Conservation (phyloP, 2,888 invertebrate species). For the Calameuta filiformis region DNA sequence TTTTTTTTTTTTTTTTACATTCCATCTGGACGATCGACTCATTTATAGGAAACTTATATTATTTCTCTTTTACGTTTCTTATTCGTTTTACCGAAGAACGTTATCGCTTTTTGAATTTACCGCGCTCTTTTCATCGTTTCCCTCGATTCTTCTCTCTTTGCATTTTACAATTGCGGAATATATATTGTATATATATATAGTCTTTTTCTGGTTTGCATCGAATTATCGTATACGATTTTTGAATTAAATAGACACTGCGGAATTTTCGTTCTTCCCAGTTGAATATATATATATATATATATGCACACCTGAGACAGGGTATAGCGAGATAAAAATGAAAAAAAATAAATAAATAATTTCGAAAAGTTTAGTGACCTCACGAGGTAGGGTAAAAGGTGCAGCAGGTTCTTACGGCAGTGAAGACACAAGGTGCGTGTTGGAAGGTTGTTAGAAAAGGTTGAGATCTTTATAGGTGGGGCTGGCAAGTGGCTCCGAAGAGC, state of each 20-base stretch:
- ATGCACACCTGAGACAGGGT: background rate
- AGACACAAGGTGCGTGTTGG: background rate
- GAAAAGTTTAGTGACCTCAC: background rate
- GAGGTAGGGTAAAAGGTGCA: background rate
- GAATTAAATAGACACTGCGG: too few species aligned
- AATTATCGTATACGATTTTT: too few species aligned
- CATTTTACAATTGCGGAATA: background rate
- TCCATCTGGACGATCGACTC: background rate
- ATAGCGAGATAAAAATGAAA: background rate
- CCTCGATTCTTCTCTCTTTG: background rate
- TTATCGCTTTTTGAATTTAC: background rate
- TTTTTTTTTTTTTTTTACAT: background rate
- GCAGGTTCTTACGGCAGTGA: background rate
- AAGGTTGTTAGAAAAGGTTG: background rate
- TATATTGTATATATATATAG: too few species aligned
- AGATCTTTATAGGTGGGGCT: background rate
- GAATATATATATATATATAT: too few species aligned
- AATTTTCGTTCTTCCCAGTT: too few species aligned
- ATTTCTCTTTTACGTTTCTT: background rate
- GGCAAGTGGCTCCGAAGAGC: background rate
- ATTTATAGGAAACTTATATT: background rate
- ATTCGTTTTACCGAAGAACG: too few species aligned
- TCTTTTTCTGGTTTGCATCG: too few species aligned
- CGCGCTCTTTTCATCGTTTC: background rate
- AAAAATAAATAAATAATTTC: background rate